A percentile compares a stretch with the other conserved stretches of the same genome.
Evolutionary conservation across 2,797 vertebrate species (phyloP).

Genomic region (Dromococcyx pavoninus): DNA sequence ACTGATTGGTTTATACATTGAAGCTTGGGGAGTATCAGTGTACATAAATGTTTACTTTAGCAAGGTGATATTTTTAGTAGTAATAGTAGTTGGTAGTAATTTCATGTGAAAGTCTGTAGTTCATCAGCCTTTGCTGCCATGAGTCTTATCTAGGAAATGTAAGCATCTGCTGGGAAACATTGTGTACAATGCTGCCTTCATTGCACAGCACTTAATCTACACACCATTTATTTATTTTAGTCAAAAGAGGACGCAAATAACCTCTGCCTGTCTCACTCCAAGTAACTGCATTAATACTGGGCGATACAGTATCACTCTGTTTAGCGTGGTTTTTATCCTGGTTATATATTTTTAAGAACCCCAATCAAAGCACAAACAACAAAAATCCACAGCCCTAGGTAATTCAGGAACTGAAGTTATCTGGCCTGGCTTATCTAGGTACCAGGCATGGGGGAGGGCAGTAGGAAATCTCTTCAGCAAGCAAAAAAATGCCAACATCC

Average conservation of each 20-base stretch:
- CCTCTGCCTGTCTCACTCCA: background rate
- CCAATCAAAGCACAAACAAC: background rate
- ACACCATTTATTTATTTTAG: background rate
- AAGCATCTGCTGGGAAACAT: background rate
- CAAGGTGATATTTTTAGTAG: background rate
- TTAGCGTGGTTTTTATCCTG: background rate
- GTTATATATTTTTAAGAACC: background rate
- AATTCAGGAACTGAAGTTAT: background rate
- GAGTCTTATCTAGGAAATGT: slow-evolving; percentile 14
- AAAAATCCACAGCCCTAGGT: background rate
- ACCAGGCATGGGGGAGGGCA: background rate
- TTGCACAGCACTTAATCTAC: background rate
- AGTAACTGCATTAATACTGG: background rate
- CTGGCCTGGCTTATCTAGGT: background rate
- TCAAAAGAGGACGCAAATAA: background rate
- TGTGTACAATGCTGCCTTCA: background rate
- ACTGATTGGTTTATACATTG: background rate
- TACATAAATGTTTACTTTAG: background rate
- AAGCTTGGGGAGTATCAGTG: background rate
- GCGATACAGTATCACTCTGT: background rate
- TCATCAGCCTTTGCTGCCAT: background rate
- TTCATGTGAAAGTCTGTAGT: background rate
- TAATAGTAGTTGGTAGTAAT: background rate
- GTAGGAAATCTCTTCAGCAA: background rate
- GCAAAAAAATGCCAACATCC: background rate